Evolutionary conservation across 1,140 invertebrate genomes (phyloP).

Genomic region (Ectropis grisescens): DNA sequence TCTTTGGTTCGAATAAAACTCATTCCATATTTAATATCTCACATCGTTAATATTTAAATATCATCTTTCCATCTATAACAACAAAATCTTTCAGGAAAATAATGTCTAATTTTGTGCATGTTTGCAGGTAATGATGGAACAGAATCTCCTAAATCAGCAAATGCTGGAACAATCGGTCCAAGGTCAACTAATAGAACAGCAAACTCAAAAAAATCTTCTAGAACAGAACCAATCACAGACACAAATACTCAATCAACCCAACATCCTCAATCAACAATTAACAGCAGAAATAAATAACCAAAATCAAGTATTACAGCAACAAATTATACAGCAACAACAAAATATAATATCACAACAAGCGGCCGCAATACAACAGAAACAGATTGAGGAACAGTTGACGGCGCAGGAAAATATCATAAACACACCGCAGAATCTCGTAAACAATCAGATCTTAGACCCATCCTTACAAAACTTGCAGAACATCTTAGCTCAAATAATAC

Average conservation of each 20-base stretch:
- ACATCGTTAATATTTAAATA: no score
- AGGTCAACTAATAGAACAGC: constrained; percentile 54
- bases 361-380: constrained; percentile 62
- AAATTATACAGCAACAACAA: constrained; percentile 58
- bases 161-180: constrained; percentile 71
- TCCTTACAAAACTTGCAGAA: constrained; percentile 62
- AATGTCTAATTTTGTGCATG: no score
- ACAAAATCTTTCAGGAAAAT: not conserved
- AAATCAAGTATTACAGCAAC: constrained; percentile 54
- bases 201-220: constrained; percentile 46
- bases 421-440: constrained; percentile 44
- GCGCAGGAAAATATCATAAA: constrained; percentile 45
- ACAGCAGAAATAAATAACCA: constrained; percentile 56
- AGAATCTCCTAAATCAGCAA: constrained; percentile 73
- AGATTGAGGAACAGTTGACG: constrained; percentile 57
- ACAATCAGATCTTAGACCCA: constrained; percentile 48
- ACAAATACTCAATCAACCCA: constrained; percentile 25
- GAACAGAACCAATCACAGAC: constrained; percentile 49
- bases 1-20: not conserved
- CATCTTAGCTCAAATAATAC: constrained; percentile 61
- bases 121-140: constrained; percentile 67
- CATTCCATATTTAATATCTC: no score
- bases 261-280: no score
- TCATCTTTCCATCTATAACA: not conserved
- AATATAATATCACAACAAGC: constrained; percentile 60